Evolutionary conservation across 2,888 invertebrate species (phyloP), one percentile per base, ranked within the genome.

Genomic region (Ptilodon capucinus): DNA sequence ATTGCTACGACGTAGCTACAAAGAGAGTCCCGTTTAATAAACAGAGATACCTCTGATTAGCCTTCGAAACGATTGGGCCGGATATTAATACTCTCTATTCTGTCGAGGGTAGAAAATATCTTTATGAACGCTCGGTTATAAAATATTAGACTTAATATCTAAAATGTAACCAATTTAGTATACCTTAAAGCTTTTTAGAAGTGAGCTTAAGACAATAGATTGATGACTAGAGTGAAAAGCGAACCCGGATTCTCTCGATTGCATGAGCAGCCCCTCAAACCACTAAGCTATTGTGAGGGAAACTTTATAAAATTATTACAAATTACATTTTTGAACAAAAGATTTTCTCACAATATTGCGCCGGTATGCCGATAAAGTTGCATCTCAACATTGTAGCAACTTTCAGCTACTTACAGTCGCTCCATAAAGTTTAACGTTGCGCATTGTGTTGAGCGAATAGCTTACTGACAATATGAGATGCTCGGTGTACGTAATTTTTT

Each of bases 381-480:
- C 54, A 48, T 49, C 40, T 23, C 46, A 13, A 45, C 49, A 52
- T 38, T 42, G 46, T 46, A 30, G 35, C 28, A 36, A 40, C 18
- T 46, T 46, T 51, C 41, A 46, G 41, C 45, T 64, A 49, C 61
- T 67, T 56, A 54, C 49, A 42, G 30, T 35, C 35, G 50, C 41
- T 43, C 51, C 46, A 49, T 54, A 53, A 67, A 67, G 60, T 67
- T 67, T 57, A 25, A 34, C 50, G 48, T 57, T 51, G 50, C 52
- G 57, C 53, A 55, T 55, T 54, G 49, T 45, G 42, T 51, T 51
- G 46, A 61, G 47, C 48, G 48, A 66, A 59, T 58, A 54, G 54
- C 59, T 58, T 55, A 63, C 51, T 46, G 57, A 57, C 59, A 52
- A 48, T 55, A 57, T 62, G 63, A 64, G 54, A 63, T 50, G 51